These are phyloP conservation scores for Erannis defoliaria DNA, from an alignment of 2,888 invertebrate genomes.

Conservation along the genomic window DNA sequence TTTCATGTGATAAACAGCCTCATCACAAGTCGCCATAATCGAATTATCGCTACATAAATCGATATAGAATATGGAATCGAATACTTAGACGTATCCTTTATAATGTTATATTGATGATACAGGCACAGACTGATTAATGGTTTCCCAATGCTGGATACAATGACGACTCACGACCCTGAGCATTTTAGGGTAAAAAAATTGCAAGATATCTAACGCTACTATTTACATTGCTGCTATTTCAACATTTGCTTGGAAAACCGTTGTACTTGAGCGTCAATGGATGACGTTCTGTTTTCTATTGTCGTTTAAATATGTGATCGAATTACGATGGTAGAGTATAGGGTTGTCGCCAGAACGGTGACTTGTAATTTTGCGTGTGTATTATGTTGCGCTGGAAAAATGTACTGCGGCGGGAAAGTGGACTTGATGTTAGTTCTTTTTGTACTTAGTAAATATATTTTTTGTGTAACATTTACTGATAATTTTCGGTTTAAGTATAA, in stretches of 20 bases:
- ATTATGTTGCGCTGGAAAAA: slow-evolving; percentile 61
- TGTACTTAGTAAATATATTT: slow-evolving; percentile 31
- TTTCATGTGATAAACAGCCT: slow-evolving; percentile 76
- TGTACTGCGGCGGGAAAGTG: slow-evolving; percentile 54
- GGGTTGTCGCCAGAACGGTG: slow-evolving; percentile 83
- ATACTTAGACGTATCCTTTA: slow-evolving; percentile 81
- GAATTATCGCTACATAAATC: slow-evolving; percentile 83
- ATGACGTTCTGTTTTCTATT: slow-evolving; percentile 27
- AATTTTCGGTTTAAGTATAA: not conserved
- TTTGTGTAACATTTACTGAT: slow-evolving; percentile 18
- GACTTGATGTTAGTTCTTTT: slow-evolving; percentile 59
- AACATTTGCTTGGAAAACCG: not conserved
- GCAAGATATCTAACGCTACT: slow-evolving; percentile 13
- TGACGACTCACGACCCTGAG: slow-evolving; percentile 65
- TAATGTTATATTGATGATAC: slow-evolving; percentile 85
- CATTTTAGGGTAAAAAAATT: slow-evolving; percentile 56
- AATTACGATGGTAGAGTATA: slow-evolving; percentile 62
- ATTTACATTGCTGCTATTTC: slow-evolving; percentile 55
- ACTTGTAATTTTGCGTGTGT: slow-evolving; percentile 77
- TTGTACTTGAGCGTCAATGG: slow-evolving; percentile 45
- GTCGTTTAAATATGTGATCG: slow-evolving; percentile 22
- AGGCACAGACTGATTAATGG: slow-evolving; percentile 85
- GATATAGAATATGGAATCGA: slow-evolving; percentile 79
- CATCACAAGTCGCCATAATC: slow-evolving; percentile 73
- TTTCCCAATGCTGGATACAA: slow-evolving; percentile 77